Evolutionary conservation across 23 tunicate species (phyloP).

Genomic region (Diplosoma virens): DNA sequence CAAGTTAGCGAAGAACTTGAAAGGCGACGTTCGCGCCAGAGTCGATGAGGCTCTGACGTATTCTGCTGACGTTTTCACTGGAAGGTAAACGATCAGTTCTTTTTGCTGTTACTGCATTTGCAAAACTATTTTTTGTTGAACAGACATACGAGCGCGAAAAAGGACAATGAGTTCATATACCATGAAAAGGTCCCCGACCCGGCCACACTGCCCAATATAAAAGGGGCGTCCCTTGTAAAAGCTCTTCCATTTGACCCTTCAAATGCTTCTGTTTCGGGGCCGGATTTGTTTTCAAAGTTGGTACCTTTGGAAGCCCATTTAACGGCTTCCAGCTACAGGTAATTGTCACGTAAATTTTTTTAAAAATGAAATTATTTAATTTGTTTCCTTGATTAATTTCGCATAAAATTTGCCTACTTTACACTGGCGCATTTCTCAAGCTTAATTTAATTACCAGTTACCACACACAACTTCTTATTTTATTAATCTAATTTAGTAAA

Average conservation of each 20-base stretch:
- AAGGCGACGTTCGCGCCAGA: constrained; percentile 49
- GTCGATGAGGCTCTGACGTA: constrained; percentile 66
- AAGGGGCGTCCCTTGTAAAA: constrained; percentile 79
- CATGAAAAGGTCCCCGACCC: constrained; percentile 69
- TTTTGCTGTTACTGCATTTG: background rate
- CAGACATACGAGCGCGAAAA: constrained; percentile 72
- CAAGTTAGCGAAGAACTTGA: constrained; percentile 55
- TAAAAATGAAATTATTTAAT: no score
- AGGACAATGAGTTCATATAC: constrained; percentile 88
- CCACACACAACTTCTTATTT: no score
- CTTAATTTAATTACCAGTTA: no score
- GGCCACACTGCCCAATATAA: constrained; percentile 47
- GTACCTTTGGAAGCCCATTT: constrained; percentile 94
- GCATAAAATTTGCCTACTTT: no score
- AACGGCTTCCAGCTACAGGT: constrained; percentile 93
- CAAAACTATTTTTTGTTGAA: no score
- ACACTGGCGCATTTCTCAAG: no score
- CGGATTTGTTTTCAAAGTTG: constrained; percentile 81
- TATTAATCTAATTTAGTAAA: no score
- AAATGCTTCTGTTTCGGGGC: constrained; percentile 57
- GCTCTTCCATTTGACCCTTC: constrained; percentile 74
- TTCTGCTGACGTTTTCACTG: constrained; percentile 66
- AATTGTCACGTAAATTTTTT: background rate
- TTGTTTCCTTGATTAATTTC: no score
- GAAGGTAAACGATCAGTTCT: no score